phyloP scores from a whole-genome alignment of 2,888 invertebrate genomes.

The Myopa tessellatipennis region DNA sequence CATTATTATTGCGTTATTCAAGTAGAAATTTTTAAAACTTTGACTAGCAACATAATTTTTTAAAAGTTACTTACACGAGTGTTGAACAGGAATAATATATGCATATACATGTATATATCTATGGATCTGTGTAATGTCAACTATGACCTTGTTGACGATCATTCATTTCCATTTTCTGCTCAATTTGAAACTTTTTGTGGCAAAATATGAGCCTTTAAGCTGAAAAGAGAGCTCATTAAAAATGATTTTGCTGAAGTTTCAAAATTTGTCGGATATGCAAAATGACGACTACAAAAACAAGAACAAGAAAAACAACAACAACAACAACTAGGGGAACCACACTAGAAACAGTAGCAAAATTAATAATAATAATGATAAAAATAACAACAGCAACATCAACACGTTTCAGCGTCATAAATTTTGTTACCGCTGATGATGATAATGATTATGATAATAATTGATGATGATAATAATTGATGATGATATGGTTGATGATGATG shows the following conservation, averaged over 20 bases:
- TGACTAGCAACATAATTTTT: too few relatives aligned
- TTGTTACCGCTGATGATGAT: background rate
- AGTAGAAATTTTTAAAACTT: too few relatives aligned
- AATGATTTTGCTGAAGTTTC: conserved; percentile 44
- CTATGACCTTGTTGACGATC: too few relatives aligned
- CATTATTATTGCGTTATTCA: too few relatives aligned
- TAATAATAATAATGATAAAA: background rate
- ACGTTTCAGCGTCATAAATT: conserved; percentile 20
- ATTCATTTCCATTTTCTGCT: conserved; percentile 28
- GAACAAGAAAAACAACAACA: background rate
- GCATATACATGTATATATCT: too few relatives aligned
- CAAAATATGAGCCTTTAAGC: conserved; percentile 15
- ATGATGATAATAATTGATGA: background rate
- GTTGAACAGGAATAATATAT: too few relatives aligned
- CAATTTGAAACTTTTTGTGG: conserved; percentile 11
- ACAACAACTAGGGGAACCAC: background rate
- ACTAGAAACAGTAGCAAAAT: background rate
- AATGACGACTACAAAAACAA: background rate
- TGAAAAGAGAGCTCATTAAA: conserved; percentile 44
- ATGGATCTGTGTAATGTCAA: too few relatives aligned
- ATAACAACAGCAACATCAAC: background rate
- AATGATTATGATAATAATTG: too few relatives aligned
- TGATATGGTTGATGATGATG: background rate
- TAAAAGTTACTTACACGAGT: too few relatives aligned
- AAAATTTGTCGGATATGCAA: conserved; percentile 34